phyloP scores from a whole-genome alignment of 2,113 vertebrate species.

The Phycodurus eques region DNA sequence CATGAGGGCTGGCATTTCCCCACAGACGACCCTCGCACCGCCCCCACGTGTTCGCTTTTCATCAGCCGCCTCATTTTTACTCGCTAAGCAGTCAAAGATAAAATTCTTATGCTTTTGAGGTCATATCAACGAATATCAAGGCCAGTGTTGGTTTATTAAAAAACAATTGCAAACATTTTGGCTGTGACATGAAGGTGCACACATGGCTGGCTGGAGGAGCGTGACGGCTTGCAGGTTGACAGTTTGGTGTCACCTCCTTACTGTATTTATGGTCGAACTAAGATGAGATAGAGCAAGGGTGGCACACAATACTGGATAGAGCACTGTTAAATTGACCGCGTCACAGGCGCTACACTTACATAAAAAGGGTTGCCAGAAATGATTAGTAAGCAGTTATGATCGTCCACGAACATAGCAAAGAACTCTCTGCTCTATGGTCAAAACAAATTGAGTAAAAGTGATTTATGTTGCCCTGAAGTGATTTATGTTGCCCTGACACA shows the following conservation, averaged over 20 bases:
- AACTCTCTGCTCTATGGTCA: background rate
- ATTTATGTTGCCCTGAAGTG: constrained; percentile 13
- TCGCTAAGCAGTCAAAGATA: constrained; percentile 17
- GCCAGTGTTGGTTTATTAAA: constrained; percentile 46
- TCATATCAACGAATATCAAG: constrained; percentile 31
- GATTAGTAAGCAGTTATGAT: background rate
- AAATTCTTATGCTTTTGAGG: constrained; percentile 1
- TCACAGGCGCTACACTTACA: background rate
- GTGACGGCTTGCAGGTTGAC: constrained; percentile 68
- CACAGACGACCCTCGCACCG: constrained; percentile 25
- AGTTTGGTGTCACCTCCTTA: constrained; percentile 76
- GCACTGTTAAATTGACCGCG: constrained; percentile 10
- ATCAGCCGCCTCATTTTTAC: constrained; percentile 23
- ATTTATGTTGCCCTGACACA: constrained; percentile 13
- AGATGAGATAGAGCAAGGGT: constrained; percentile 47
- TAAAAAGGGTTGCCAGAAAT: background rate
- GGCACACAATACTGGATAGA: constrained; percentile 33
- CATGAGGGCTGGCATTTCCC: constrained; percentile 45
- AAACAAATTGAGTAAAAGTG: constrained; percentile 19
- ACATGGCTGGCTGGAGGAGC: constrained; percentile 44
- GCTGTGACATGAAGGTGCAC: constrained; percentile 22
- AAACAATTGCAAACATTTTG: constrained; percentile 33
- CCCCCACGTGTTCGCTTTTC: constrained; percentile 17
- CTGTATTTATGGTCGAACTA: constrained; percentile 62
- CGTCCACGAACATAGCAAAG: background rate